Evolutionary conservation across 2,797 vertebrate species (phyloP).

Genomic region (Leptodactylus fallax): DNA sequence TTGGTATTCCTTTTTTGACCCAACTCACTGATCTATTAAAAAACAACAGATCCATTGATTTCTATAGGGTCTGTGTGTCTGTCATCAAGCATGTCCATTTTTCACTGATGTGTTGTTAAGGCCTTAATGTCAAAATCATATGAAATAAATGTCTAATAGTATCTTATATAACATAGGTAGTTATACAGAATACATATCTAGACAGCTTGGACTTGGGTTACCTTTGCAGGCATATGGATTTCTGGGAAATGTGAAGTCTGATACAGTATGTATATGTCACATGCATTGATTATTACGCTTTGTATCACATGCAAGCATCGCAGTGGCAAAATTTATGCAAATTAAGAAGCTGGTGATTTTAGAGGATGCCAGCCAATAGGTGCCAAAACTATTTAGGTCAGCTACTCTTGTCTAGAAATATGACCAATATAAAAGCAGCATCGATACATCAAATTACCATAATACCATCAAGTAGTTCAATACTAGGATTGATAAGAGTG

Average conservation of each 20-base stretch:
- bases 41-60: too few relatives aligned
- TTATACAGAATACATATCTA: not conserved
- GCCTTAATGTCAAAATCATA: not conserved
- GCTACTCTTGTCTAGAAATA: not conserved
- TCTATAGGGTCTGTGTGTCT: too few relatives aligned
- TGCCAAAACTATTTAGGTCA: not conserved
- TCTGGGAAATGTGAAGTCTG: not conserved
- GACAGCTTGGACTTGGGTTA: not conserved
- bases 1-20: too few relatives aligned
- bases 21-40: too few relatives aligned
- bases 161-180: not conserved
- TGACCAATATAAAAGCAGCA: not conserved
- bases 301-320: conserved; percentile 28
- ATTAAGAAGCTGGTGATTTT: conserved; percentile 11
- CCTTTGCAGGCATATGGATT: not conserved
- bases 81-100: too few relatives aligned
- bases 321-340: not conserved
- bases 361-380: not conserved
- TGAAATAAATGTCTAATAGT: not conserved
- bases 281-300: conserved; percentile 9
- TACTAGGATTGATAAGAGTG: not conserved
- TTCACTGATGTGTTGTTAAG: not conserved
- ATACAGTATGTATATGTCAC: conserved; percentile 9
- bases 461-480: not conserved
- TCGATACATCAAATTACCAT: not conserved